Percentiles rank a stretch among this genome's conserved stretches.
phyloP scores from a whole-genome alignment of 2,888 invertebrate species.

The Scaptomyza tumidula region DNA sequence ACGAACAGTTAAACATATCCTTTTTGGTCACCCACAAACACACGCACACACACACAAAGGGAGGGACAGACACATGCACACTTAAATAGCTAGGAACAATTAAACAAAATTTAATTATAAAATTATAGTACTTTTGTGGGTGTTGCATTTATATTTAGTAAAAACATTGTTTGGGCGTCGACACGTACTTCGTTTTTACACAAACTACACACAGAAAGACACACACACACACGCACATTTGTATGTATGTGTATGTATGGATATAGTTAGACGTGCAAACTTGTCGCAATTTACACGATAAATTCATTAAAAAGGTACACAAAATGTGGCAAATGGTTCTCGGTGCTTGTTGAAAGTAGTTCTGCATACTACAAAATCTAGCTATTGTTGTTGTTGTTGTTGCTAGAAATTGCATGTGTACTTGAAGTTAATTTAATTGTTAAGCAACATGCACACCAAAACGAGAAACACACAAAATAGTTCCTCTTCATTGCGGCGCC shows the following conservation, averaged over 20 bases:
- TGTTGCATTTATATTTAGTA: constrained; percentile 55
- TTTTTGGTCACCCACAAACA: constrained; percentile 25
- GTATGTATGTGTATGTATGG: not conserved
- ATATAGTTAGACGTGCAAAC: constrained; percentile 48
- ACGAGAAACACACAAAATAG: constrained; percentile 16
- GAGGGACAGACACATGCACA: not conserved
- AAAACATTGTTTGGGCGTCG: constrained; percentile 72
- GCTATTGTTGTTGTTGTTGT: constrained; percentile 7
- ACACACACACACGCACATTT: constrained; percentile 12
- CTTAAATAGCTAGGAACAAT: constrained; percentile 45
- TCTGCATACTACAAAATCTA: not conserved
- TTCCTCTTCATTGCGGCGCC: not conserved
- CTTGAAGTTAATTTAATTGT: constrained; percentile 69
- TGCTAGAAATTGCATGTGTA: constrained; percentile 47
- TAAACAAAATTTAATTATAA: constrained; percentile 64
- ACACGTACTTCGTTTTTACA: constrained; percentile 39
- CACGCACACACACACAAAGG: not conserved
- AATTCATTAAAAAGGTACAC: constrained; percentile 78
- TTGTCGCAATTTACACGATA: constrained; percentile 70
- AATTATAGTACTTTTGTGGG: constrained; percentile 58
- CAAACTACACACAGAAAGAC: constrained; percentile 5
- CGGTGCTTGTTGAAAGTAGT: constrained; percentile 25
- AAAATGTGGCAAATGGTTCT: constrained; percentile 62
- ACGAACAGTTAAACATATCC: constrained; percentile 59
- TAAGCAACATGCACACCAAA: constrained; percentile 56